Base-by-base conservation (phyloP, 2,888 invertebrate genomes). In the Mallateleia sp. region DNA sequence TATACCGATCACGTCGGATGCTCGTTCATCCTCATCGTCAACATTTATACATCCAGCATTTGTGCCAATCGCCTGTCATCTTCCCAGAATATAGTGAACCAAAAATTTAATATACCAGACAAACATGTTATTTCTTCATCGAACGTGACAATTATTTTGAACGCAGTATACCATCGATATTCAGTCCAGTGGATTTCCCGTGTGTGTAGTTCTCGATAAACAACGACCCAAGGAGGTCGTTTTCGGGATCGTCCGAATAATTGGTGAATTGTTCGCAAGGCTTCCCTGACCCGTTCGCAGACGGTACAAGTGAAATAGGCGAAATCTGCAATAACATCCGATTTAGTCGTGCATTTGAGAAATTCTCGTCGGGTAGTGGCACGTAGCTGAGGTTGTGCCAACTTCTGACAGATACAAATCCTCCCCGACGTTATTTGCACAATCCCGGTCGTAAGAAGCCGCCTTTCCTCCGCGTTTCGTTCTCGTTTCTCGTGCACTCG, bases 381-480 rank as follows among this genome's bases (percentile, higher is more conserved):
- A 89, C 83, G 91, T 86, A 87, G 91, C 87, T 87, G 89, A 90
- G 91, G 90, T 89, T 88, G 87, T 89, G 91, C 89, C 91, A 91
- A 92, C 93, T 92, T 91, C 91, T 92, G 93, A 92, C 93, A 91
- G 93, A 93, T 93, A 93, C 93, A 93, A 93, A 93, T 93, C 93
- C 92, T 92, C 92, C 75, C 91, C 88, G 90, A 83, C 91, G 92
- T 93, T 93, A 93, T 93, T 93, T 93, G 93, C 92, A 90, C 91
- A 90, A 90, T 89, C 90, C 89, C 90, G 88, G 78, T 56, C 90
- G 90, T 91, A 91, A 84, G 85, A 77, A 77, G 67, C 80, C 54
- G 79, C 62, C 52, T 64, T 50, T 52, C 25, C 67, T 45, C 25
- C 54, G 34, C 58, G 42, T 42, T 56, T 69, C 69, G 52, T 60